Conservation (phyloP, 2,888 invertebrate species). For the Aspidapion aeneum region DNA sequence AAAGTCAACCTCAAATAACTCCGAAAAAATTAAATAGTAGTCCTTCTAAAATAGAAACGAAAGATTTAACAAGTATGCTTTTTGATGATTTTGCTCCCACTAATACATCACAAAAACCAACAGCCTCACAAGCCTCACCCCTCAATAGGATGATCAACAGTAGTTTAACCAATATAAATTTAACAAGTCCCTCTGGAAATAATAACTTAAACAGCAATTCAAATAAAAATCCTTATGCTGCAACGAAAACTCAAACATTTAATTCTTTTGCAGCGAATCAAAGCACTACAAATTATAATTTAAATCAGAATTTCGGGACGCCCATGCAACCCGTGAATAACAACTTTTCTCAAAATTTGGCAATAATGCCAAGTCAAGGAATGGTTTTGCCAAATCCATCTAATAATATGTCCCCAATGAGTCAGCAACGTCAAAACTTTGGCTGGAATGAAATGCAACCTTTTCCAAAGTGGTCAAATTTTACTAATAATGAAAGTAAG, state of each 20-base stretch:
- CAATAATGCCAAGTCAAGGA: not conserved
- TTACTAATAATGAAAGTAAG: slow-evolving; percentile 46
- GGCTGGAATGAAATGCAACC: not conserved
- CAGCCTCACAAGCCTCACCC: too few species aligned
- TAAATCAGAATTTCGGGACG: not conserved
- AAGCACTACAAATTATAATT: not conserved
- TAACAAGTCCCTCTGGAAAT: not conserved
- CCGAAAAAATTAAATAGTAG: slow-evolving; percentile 13
- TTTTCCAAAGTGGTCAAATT: slow-evolving; percentile 54
- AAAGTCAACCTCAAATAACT: slow-evolving; percentile 47
- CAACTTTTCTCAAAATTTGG: too few species aligned
- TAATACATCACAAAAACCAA: not conserved
- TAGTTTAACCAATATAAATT: slow-evolving; percentile 8
- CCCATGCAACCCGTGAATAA: not conserved
- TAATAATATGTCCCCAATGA: not conserved
- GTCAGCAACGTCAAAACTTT: not conserved
- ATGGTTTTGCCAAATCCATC: not conserved
- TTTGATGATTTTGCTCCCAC: slow-evolving; percentile 24
- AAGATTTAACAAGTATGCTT: slow-evolving; percentile 59
- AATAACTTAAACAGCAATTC: not conserved
- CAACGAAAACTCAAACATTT: not conserved
- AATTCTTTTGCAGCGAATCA: not conserved
- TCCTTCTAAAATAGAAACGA: slow-evolving; percentile 41
- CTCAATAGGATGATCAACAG: slow-evolving; percentile 1
- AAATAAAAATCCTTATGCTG: not conserved